Evolutionary conservation across 2,888 invertebrate species (phyloP).

Genomic region (Melolontha melolontha): DNA sequence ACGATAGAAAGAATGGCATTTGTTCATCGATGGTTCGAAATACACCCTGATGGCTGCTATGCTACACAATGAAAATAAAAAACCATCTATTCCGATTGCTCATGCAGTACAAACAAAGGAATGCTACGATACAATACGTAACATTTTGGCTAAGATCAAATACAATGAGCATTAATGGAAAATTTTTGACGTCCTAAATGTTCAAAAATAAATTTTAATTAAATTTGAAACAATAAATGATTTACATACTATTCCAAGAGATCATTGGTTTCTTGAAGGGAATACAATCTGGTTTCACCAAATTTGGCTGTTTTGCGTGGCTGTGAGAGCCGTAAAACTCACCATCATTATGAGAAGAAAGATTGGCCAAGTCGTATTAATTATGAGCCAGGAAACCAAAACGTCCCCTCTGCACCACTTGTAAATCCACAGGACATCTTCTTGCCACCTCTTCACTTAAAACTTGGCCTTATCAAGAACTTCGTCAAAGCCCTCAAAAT

Average conservation of each 20-base stretch:
- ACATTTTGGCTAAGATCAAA: too few relatives aligned
- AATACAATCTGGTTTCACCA: constrained; percentile 44
- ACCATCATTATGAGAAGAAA: constrained; percentile 38
- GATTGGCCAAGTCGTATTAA: too few relatives aligned
- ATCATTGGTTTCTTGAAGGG: constrained; percentile 15
- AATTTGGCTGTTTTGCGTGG: constrained; percentile 41
- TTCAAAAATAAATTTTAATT: too few relatives aligned
- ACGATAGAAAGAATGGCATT: constrained; percentile 44
- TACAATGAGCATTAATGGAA: too few relatives aligned
- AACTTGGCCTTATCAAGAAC: constrained; percentile 41
- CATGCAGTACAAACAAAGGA: too few relatives aligned
- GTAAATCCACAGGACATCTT: constrained; percentile 31
- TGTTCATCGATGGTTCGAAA: constrained; percentile 16
- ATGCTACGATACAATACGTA: too few relatives aligned
- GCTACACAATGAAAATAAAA: too few relatives aligned
- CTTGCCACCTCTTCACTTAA: constrained; percentile 42
- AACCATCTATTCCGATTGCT: too few relatives aligned
- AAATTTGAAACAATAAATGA: too few relatives aligned
- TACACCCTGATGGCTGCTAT: too few relatives aligned
- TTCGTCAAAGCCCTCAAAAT: constrained; percentile 49
- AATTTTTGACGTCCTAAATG: too few relatives aligned
- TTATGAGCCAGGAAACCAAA: constrained; percentile 30
- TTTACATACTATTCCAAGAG: too few relatives aligned
- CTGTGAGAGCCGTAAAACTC: constrained; percentile 34
- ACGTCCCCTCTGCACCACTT: constrained; percentile 33